Evolutionary conservation across 1,140 invertebrate species (phyloP).

Genomic region (Drosophila subobscura): DNA sequence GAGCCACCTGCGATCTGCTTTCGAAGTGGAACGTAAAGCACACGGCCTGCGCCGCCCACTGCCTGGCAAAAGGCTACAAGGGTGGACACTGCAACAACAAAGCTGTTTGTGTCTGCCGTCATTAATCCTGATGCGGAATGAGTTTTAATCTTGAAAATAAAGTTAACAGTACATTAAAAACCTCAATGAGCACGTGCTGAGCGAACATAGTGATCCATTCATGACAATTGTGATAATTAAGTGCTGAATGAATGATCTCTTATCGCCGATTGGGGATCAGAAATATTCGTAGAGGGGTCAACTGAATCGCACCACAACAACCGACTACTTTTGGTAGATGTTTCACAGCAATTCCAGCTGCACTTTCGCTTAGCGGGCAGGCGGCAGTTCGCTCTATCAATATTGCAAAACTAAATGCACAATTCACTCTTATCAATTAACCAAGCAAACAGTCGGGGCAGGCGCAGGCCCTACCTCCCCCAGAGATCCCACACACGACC

Average conservation of each 20-base stretch:
- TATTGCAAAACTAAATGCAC: conserved; percentile 6
- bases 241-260: conserved; percentile 15
- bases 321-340: conserved; percentile 14
- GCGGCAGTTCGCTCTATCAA: conserved; percentile 8
- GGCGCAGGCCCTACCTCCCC: too few species aligned
- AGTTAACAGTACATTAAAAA: not conserved
- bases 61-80: conserved; percentile 41
- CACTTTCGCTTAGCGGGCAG: conserved; percentile 33
- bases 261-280: conserved; percentile 14
- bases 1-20: conserved; percentile 74
- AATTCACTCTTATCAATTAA: conserved; percentile 75
- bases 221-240: conserved; percentile 1
- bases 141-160: not conserved
- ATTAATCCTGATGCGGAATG: not conserved
- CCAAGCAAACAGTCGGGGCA: conserved; percentile 36
- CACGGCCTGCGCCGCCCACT: conserved; percentile 67
- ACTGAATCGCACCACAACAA: not conserved
- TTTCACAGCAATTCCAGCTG: conserved; percentile 5
- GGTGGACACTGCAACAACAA: conserved; percentile 67
- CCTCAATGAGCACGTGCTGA: too few species aligned
- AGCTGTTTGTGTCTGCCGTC: conserved; percentile 68
- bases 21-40: conserved; percentile 59
- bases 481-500: conserved; percentile 24
- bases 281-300: not conserved
- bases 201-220: not conserved